Percentiles rank a stretch among this genome's conserved stretches.
Conservation (phyloP, 2,113 vertebrate genomes). For the Etheostoma cragini region DNA sequence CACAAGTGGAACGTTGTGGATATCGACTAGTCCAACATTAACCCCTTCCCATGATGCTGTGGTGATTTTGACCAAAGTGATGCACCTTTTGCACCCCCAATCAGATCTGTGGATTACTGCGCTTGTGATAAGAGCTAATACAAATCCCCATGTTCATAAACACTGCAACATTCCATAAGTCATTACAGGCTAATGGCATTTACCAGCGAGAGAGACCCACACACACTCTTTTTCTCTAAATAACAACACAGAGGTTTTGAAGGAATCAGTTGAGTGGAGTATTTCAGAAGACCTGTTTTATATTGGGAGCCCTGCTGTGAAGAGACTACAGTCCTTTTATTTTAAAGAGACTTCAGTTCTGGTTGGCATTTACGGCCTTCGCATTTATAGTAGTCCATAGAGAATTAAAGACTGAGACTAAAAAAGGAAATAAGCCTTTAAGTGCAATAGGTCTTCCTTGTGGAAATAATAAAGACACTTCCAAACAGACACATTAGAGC, state of each 20-base stretch:
- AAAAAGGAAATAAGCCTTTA: conserved; percentile 30
- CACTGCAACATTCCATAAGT: conserved; percentile 70
- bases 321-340: conserved; percentile 41
- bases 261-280: conserved; percentile 50
- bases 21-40: neutral
- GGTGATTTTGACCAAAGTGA: conserved; percentile 21
- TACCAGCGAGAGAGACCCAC: conserved; percentile 8
- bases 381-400: conserved; percentile 43
- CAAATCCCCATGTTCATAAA: conserved; percentile 78
- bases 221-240: neutral
- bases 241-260: conserved; percentile 32
- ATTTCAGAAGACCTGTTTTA: conserved; percentile 54
- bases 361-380: conserved; percentile 27
- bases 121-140: conserved; percentile 73
- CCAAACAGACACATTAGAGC: conserved; percentile 12
- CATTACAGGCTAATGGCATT: conserved; percentile 75
- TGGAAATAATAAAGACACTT: conserved; percentile 17
- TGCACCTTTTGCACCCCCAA: conserved; percentile 49
- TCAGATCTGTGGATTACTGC: conserved; percentile 74
- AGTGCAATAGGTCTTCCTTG: conserved; percentile 34
- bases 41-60: neutral
- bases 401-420: conserved; percentile 20
- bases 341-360: conserved; percentile 46
- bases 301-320: conserved; percentile 53
- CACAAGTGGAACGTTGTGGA: too few relatives aligned